Evolutionary conservation across 2,888 invertebrate genomes (phyloP).

Genomic region (Deroplatys truncata): DNA sequence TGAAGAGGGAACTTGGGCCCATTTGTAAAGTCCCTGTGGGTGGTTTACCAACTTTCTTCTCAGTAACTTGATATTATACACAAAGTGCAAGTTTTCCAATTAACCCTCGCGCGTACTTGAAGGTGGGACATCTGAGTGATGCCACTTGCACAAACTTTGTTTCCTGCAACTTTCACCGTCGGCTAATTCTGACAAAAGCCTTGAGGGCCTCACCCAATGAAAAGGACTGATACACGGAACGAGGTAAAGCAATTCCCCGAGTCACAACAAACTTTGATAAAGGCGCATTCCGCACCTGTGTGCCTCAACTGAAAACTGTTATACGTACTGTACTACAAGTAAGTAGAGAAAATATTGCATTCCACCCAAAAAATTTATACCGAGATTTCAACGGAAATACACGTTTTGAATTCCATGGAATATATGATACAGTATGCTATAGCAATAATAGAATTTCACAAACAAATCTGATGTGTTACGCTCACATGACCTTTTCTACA

Average conservation of each 20-base stretch:
- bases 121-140: not conserved
- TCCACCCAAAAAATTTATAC: no score
- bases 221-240: not conserved
- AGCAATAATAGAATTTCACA: no score
- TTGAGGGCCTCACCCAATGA: not conserved
- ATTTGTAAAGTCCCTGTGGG: not conserved
- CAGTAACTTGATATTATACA: not conserved
- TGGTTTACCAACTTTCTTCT: not conserved
- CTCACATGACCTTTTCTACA: no score
- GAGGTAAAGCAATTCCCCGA: not conserved
- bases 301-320: no score
- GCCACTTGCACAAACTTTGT: not conserved
- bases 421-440: no score
- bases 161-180: not conserved
- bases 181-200: not conserved
- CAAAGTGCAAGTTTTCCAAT: conserved; percentile 7
- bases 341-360: no score
- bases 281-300: not conserved
- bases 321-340: no score
- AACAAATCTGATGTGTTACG: no score
- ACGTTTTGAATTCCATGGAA: no score
- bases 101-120: not conserved
- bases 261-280: not conserved
- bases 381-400: no score
- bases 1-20: no score